phyloP scores from a whole-genome alignment of 2,888 invertebrate genomes.

The Scrobipalpa costella region DNA sequence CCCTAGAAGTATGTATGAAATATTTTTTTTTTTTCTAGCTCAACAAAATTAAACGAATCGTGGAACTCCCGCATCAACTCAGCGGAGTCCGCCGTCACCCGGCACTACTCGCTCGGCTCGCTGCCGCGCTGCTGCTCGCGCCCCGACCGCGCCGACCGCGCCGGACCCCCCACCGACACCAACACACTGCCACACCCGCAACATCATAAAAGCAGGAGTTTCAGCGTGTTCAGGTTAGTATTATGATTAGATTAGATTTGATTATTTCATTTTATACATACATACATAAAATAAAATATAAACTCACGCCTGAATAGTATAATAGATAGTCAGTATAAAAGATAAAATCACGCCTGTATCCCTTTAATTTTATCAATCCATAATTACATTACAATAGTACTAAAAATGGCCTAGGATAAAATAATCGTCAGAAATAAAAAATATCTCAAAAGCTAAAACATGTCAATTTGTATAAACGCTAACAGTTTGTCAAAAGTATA shows the following conservation, averaged over 20 bases:
- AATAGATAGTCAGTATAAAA: too few relatives aligned
- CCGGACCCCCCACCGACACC: slow-evolving; percentile 31
- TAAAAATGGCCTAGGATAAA: too few relatives aligned
- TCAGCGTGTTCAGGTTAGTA: slow-evolving; percentile 58
- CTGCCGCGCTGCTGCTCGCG: slow-evolving; percentile 47
- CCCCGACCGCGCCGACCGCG: not conserved
- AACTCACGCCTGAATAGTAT: too few relatives aligned
- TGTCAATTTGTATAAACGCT: too few relatives aligned
- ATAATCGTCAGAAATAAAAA: too few relatives aligned
- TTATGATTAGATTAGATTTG: not conserved
- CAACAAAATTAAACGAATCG: slow-evolving; percentile 40
- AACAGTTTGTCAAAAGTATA: too few relatives aligned
- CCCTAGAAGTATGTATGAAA: not conserved
- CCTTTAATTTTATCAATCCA: too few relatives aligned
- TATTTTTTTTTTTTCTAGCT: slow-evolving; percentile 3
- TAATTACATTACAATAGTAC: too few relatives aligned
- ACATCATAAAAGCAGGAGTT: slow-evolving; percentile 47
- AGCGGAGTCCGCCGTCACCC: slow-evolving; percentile 44
- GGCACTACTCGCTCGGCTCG: slow-evolving; percentile 62
- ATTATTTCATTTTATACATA: too few relatives aligned
- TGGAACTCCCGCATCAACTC: slow-evolving; percentile 39
- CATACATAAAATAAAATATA: too few relatives aligned
- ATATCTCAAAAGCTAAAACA: too few relatives aligned
- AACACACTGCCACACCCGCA: slow-evolving; percentile 42
- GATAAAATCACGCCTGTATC: too few relatives aligned